phyloP scores from a whole-genome alignment of 2,797 vertebrate genomes.

The Scolopax rusticola region DNA sequence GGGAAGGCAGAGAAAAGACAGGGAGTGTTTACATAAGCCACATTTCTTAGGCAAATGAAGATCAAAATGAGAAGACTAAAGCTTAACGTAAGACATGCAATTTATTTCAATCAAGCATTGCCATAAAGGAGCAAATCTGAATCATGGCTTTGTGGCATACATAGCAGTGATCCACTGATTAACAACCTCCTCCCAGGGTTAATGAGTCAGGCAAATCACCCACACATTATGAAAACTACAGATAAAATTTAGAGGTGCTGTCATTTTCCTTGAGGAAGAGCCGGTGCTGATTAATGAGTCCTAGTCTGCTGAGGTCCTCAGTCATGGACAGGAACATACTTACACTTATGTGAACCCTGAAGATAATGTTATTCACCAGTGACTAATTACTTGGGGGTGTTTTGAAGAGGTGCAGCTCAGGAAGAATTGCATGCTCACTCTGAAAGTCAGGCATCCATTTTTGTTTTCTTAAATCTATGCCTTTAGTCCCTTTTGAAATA shows the following conservation, averaged over 20 bases:
- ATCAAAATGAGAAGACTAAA: not conserved
- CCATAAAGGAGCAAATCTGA: constrained; percentile 25
- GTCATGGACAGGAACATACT: not conserved
- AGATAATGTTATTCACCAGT: not conserved
- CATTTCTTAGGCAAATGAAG: not conserved
- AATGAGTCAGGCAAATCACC: constrained; percentile 49
- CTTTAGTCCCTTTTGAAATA: not conserved
- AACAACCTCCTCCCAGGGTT: not conserved
- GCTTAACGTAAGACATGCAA: not conserved
- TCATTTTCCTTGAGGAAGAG: not conserved
- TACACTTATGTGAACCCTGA: not conserved
- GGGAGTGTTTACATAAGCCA: not conserved
- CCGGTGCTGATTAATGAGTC: not conserved
- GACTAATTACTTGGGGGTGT: not conserved
- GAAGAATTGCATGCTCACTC: not conserved
- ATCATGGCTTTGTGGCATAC: not conserved
- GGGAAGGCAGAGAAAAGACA: not conserved
- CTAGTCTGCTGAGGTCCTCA: not conserved
- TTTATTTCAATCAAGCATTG: not conserved
- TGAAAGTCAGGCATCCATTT: not conserved
- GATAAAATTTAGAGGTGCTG: constrained; percentile 11
- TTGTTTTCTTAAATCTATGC: not conserved
- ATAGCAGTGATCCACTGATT: constrained; percentile 9
- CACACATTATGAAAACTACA: not conserved
- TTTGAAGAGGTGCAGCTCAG: not conserved